Percentiles rank a stretch among this genome's conserved stretches.
These are phyloP conservation scores for Criorhina ranunculi DNA, from an alignment of 2,888 invertebrate genomes.

Conservation along the genomic window DNA sequence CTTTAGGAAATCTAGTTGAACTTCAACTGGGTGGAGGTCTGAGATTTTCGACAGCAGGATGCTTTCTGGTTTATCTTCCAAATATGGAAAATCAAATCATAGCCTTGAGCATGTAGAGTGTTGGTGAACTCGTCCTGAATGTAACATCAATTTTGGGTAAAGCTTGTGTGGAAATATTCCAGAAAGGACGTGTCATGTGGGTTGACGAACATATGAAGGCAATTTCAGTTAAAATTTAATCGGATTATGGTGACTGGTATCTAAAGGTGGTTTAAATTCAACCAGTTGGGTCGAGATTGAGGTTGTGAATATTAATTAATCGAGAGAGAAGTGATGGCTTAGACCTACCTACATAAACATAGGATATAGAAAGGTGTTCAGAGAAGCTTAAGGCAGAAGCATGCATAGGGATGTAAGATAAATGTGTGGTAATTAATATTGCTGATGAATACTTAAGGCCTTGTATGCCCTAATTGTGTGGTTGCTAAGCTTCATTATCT, in stretches of 20 bases:
- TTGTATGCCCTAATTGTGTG: no score
- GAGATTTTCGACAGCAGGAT: not conserved
- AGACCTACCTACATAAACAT: no score
- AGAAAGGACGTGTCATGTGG: slow-evolving; percentile 4
- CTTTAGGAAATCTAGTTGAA: not conserved
- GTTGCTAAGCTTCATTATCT: no score
- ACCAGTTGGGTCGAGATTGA: not conserved
- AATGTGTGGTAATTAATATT: no score
- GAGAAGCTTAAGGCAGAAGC: no score
- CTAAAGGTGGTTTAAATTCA: not conserved
- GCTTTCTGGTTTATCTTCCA: not conserved
- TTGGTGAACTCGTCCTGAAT: not conserved
- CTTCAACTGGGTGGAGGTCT: not conserved
- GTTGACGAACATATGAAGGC: not conserved
- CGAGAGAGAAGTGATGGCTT: not conserved
- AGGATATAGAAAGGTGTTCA: no score
- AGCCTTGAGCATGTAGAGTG: not conserved
- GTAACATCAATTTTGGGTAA: not conserved
- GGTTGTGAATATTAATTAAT: not conserved
- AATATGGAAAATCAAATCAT: not conserved
- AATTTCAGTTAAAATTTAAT: not conserved
- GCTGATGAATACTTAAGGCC: no score
- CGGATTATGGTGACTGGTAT: not conserved
- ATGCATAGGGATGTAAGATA: no score
- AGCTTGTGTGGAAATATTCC: not conserved